Conservation (phyloP, 1,140 invertebrate genomes). For the Rhyacophila brunnea region DNA sequence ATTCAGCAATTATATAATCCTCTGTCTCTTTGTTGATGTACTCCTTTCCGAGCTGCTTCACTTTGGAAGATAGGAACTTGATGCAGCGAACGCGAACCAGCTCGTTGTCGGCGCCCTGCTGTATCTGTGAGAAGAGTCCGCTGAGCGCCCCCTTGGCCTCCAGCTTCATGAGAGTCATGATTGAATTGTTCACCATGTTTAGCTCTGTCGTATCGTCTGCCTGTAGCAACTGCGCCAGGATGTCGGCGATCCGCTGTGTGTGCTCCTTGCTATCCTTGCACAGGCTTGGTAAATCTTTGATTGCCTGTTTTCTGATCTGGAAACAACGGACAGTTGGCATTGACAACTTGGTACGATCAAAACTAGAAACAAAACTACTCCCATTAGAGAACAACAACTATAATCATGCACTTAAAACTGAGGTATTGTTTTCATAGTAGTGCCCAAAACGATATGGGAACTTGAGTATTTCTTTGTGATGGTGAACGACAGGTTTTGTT, state of each 20-base stretch:
- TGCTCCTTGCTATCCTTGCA: slow-evolving; percentile 85
- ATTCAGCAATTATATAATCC: slow-evolving; percentile 79
- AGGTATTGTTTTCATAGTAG: too few relatives aligned
- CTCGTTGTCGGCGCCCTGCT: slow-evolving; percentile 73
- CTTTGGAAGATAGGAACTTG: slow-evolving; percentile 81
- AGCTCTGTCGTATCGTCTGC: slow-evolving; percentile 81
- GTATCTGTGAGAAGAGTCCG: slow-evolving; percentile 85
- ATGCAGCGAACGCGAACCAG: slow-evolving; percentile 82
- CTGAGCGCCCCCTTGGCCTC: slow-evolving; percentile 70
- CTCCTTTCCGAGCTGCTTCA: slow-evolving; percentile 76
- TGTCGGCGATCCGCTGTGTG: slow-evolving; percentile 86
- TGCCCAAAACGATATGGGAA: too few relatives aligned
- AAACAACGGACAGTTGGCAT: slow-evolving; percentile 32
- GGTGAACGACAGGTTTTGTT: too few relatives aligned
- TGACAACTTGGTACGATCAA: background rate
- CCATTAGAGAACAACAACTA: too few relatives aligned
- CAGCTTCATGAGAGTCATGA: slow-evolving; percentile 59
- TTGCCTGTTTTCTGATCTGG: slow-evolving; percentile 92
- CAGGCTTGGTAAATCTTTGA: slow-evolving; percentile 86
- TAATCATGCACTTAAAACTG: too few relatives aligned
- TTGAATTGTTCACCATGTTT: slow-evolving; percentile 71
- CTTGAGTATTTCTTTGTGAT: too few relatives aligned
- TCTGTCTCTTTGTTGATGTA: slow-evolving; percentile 84
- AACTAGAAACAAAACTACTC: background rate
- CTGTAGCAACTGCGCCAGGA: slow-evolving; percentile 86